These are phyloP conservation scores for Ophiodon elongatus DNA, from an alignment of 2,113 vertebrate species.

Conservation along the genomic window DNA sequence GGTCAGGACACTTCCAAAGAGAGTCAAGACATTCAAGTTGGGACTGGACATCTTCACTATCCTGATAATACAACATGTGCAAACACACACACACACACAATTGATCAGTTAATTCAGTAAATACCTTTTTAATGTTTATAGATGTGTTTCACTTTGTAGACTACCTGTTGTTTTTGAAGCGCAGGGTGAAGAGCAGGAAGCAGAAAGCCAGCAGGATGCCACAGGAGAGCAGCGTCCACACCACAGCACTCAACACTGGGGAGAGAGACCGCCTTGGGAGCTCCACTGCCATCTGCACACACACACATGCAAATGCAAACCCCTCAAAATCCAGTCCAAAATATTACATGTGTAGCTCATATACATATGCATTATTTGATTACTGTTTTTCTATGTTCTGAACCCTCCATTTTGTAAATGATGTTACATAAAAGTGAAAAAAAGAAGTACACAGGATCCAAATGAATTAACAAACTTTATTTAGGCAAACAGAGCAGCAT, in stretches of 20 bases:
- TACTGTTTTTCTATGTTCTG: not conserved
- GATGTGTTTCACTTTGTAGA: not conserved
- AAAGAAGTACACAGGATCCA: not conserved
- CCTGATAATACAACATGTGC: conserved; percentile 74
- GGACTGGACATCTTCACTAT: conserved; percentile 99
- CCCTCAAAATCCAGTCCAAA: not conserved
- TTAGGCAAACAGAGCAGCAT: conserved; percentile 32
- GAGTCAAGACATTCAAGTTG: conserved; percentile 94
- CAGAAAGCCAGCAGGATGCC: conserved; percentile 90
- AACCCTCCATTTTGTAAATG: not conserved
- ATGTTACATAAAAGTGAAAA: not conserved
- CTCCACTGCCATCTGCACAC: conserved; percentile 69
- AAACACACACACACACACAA: not conserved
- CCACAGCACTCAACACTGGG: conserved; percentile 85
- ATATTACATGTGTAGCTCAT: not conserved
- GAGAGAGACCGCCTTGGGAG: conserved; percentile 68
- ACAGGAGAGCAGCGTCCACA: conserved; percentile 91
- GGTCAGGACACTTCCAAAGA: conserved; percentile 92
- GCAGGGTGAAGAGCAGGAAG: conserved; percentile 93
- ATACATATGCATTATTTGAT: not conserved
- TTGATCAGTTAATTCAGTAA: not conserved
- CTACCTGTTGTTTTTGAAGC: conserved; percentile 96
- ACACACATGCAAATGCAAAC: conserved; percentile 52
- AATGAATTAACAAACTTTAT: conserved; percentile 53
- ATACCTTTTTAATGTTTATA: not conserved